These are phyloP conservation scores for Anguilla marmorata DNA, from an alignment of 2,797 vertebrate genomes.

Conservation along the genomic window DNA sequence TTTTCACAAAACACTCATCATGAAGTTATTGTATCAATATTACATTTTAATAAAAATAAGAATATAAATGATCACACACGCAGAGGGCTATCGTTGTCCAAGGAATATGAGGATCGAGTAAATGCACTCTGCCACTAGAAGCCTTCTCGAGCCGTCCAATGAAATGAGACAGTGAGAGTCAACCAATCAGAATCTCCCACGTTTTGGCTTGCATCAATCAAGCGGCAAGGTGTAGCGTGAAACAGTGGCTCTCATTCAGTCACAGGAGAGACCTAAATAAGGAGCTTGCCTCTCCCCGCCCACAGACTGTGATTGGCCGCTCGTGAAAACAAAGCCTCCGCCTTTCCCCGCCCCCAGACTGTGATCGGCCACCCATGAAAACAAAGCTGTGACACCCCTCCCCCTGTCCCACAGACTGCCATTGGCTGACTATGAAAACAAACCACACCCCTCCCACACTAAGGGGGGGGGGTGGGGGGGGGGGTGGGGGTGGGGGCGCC, in stretches of 20 bases:
- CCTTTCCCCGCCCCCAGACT: not conserved
- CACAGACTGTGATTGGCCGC: not conserved
- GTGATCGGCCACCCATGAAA: not conserved
- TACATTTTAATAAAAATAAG: not conserved
- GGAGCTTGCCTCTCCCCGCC: not conserved
- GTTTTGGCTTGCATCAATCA: not conserved
- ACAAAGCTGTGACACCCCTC: not conserved
- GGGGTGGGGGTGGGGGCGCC: slow-evolving; percentile 27
- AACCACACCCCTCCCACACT: not conserved
- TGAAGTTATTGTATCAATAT: not conserved
- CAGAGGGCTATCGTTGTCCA: not conserved
- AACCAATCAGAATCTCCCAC: not conserved
- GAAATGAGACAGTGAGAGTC: not conserved
- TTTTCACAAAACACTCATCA: not conserved
- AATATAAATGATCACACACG: not conserved
- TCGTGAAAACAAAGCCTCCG: not conserved
- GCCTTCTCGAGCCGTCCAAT: not conserved
- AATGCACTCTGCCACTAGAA: not conserved
- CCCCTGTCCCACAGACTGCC: not conserved
- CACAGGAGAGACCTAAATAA: not conserved
- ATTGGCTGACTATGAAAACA: not conserved
- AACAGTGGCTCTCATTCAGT: not conserved
- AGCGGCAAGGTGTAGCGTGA: not conserved
- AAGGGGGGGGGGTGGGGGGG: too few relatives aligned
- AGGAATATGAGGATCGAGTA: not conserved